Evolutionary conservation across 2,113 vertebrate genomes (phyloP), one percentile per base, ranked within the genome.

Genomic region (Podarcis muralis): DNA sequence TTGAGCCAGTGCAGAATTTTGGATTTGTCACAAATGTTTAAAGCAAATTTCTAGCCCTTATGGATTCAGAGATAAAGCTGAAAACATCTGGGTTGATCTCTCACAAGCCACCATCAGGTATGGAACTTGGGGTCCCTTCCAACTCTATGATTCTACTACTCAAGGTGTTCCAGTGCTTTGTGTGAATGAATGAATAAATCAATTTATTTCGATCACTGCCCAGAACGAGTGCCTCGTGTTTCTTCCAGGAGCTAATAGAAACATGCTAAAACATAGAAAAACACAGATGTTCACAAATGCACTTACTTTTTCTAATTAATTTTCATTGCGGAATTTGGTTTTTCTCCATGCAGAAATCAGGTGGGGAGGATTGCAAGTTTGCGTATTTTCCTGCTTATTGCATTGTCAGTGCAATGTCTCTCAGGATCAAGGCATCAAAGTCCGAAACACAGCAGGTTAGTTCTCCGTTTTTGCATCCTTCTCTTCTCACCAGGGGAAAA

Each of bases 371-470:
- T 3, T 53, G 7, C 40, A 71, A 22, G n/a, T 30, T 5, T 72
- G 69, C 8, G 6, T 43, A 5, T 2, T 66, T 2, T 30, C 20
- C 9, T 18, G 6, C 57, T 1, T 48, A 43, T 30, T 30, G 8
- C 30, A 25, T 30, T n/a, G 12, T 40, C 37, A 40, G 25, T 12
- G 32, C 48, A 85, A 4, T 35, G 3, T 3, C 35, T 76, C 22
- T 40, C 57, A 13, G 32, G 22, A 40, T 68, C 66, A 48, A 22
- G 40, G 6, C 3, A 23, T 77, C 66, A 53, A 22, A 48, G 16
- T 78, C 53, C 85, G 79, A 85, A 90, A 79, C 78, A 32, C 27
- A 91, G 85, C 27, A 91, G 85, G 43, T 57, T 25, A n/a, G 74
- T 16, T 62, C 65, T 18, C 40, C 65, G 25, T 84, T 91, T 20